Base-by-base conservation (phyloP, 2,113 vertebrate species). In the Monarcha castaneiventris region DNA sequence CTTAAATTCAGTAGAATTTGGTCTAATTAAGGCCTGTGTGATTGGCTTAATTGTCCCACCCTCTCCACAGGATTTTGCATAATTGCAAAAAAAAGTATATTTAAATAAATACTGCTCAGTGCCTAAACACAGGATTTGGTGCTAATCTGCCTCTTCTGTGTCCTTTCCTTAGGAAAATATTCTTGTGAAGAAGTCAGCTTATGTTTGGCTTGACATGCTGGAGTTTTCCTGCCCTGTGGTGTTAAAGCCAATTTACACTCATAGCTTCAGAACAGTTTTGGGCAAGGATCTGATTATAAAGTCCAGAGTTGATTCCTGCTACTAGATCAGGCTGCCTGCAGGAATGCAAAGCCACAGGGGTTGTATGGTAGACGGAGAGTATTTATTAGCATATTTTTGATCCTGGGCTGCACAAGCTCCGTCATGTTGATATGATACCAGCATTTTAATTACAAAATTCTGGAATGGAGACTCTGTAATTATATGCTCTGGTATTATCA, bases 391-490 rank as follows among this genome's bases (percentile, higher is more conserved):
- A 6, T 77, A 20, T 62, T 93, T 88, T 90, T 90, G 55, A 86
- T 94, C 23, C 63, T 86, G 43, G 79, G 58, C 75, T 88, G 56
- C 51, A 74, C 83, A 92, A 86, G 88, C 51, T 86, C 79, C 80
- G 68, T 83, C 83, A 44, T 86, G 83, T 94, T 64, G 49, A 72
- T 74, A 49, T 5, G 37, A 86, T 71, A 82, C n/a, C 26, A 68
- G 46, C 4, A 27, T 83, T 94, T 92, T 91, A 94, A 89, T 93
- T 79, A 89, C 62, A 89, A 82, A 83, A 87, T 90, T 96, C 51
- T 75, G 72, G 59, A 93, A 55, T 33, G 46, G 48, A 80, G 51
- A 21, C 32, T 88, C 88, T 76, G 55, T 43, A 55, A 37, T 59
- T 59, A 63, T 30, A 14, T 55, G 33, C 32, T 81, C 11, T 44